Base-by-base conservation (phyloP, 2,797 vertebrate genomes). In the Chromis chromis region DNA sequence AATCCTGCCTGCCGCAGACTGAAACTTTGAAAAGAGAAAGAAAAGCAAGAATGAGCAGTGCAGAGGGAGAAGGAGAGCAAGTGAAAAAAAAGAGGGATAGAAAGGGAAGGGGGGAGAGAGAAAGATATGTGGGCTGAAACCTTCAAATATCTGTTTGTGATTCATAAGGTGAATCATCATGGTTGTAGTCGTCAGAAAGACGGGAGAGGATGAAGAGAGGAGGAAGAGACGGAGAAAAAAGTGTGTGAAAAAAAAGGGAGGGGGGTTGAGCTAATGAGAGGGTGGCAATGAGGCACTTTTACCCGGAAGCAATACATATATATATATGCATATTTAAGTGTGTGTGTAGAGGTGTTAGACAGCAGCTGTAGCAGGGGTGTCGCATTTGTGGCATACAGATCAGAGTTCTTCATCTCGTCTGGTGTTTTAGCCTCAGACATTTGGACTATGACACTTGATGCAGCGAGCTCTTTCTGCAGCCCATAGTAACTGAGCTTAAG, bases 141-240 rank as follows among this genome's bases (percentile, higher is more conserved):
- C 88, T 90, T 90, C 83, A 92, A 89, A 90, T 89, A 84, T 72
- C 74, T 59, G 74, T 82, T 73, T 90, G 84, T 88, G 89, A 92
- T 89, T 93, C 91, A 94, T 68, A 80, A 81, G 25, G 63, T 93
- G 90, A 94, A 92, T 94, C 93, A 94, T 91, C 84, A 55, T 64
- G 12, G 58, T 59, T 70, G 25, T 71, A 74, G 61, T 83, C 58
- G 61, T 87, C 68, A 83, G 64, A 79, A 81, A 71, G 58, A 86
- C 58, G 22, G 54, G 66, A 84, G 75, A 55, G 58, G 79, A 76
- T 67, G 78, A 81, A 46, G 19, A 54, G 61, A 60, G 44, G 65
- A 82, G 39, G 70, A 63, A 70, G 61, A 70, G 58, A 76, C 1
- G 2, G 21, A 10, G 33, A 39, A 39, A 64, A 66, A 63, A 74